These are phyloP conservation scores for Protophormia terraenovae DNA, from an alignment of 2,888 invertebrate genomes.

Conservation along the genomic window DNA sequence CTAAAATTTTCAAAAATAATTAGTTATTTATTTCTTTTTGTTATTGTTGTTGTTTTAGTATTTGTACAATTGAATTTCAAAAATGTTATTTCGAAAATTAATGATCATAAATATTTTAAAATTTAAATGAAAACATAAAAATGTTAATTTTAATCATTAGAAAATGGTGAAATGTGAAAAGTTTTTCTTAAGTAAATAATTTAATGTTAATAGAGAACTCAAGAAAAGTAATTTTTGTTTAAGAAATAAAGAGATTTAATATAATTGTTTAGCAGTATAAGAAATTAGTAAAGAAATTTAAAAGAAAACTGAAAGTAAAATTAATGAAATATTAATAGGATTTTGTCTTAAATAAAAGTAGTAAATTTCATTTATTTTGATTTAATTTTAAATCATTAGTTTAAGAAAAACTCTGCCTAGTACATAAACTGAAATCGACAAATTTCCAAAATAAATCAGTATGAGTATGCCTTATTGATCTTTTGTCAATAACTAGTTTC, in stretches of 20 bases:
- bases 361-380: no score
- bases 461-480: no score
- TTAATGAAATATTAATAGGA: no score
- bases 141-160: background rate
- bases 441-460: no score
- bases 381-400: no score
- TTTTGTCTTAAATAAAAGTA: no score
- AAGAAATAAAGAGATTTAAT: background rate
- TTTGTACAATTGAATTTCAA: slow-evolving; percentile 1
- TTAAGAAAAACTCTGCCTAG: no score
- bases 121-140: background rate
- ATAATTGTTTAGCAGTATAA: no score
- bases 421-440: no score
- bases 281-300: no score
- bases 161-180: background rate
- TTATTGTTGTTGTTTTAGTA: background rate
- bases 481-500: no score
- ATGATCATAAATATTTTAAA: background rate
- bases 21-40: background rate
- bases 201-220: background rate
- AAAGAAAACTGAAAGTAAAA: no score
- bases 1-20: background rate
- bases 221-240: background rate
- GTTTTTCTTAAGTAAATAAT: background rate
- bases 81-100: background rate